Evolutionary conservation across 2,797 vertebrate genomes (phyloP), one percentile per base, ranked within the genome.

Genomic region (Phaenicophaeus curvirostris): DNA sequence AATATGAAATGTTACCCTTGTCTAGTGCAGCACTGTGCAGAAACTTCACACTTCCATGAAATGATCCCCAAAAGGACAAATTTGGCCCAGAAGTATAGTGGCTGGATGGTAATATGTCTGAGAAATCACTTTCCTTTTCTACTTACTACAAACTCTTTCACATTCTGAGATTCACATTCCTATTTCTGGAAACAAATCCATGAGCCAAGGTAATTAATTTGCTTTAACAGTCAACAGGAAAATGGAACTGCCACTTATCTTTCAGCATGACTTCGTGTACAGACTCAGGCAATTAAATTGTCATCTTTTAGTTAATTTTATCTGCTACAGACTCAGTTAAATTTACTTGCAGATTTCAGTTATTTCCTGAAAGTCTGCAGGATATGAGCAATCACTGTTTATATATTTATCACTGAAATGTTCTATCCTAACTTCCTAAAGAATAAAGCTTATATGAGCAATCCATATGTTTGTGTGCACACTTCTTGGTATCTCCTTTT

Each of bases 231-330:
- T 94, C 90, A 96, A 95, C 96, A 96, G 93, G 95, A 96, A 97
- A 97, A 96, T 95, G 84, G 89, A 97, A 95, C 96, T 97, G 95
- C 93, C 48, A 24, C 95, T 81, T 97, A 83, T 97, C 95, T 97
- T 97, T 86, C 93, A 82, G 87, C 46, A 94, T 97, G 92, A 96
- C 94, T 96, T 95, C 95, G 92, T 94, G 89, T 95, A 95, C 95
- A 97, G 94, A 84, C 94, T 94, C 55, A 66, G 72, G 92, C 95
- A 97, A 97, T 96, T 95, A 91, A 61, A 81, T 87, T 87, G 93
- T 94, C 67, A 78, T 94, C 75, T 97, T 95, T 97, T 71, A 92
- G 89, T 92, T 96, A 95, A 96, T 97, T 97, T 97, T 91, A 81
- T 95, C 95, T 96, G 74, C 85, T 94, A 68, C 80, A 89, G 88